Base-by-base conservation (phyloP, 2,888 invertebrate genomes). In the Ochropleura plecta region DNA sequence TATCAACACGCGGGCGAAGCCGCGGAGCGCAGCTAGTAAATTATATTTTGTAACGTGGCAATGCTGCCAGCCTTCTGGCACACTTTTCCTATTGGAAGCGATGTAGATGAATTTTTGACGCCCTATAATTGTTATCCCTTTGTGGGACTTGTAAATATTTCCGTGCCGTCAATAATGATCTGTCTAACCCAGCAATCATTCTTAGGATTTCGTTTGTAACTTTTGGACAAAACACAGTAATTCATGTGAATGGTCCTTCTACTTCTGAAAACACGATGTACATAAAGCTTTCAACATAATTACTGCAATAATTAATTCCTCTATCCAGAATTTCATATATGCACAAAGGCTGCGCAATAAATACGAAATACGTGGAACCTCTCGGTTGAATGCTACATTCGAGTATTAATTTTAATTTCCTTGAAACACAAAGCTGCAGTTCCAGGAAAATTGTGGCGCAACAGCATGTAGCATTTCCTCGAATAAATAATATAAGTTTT, bases 401-500 rank as follows among this genome's bases (percentile, higher is more conserved):
- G 30, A 72, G 60, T 65, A 65, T 77, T 30, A 30, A 30, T 30
- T 30, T 30, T 30, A 78, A 75, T 68, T 49, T 20, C 8, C 18
- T 70, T 71, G 55, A 66, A 76, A 64, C 63, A 71, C 65, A 83
- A 83, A 72, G 49, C 44, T 80, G 63, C 30, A 75, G 57, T 83
- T 79, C 70, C 30, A 16, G 49, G 81, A 73, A 74, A 79, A 51
- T 42, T 53, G 16, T 51, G 7, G 5, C 12, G 80, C 65, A 66
- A 53, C 59, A 49, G 20, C n/a, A n/a, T n/a, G n/a, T 98, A 96
- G 97, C 98, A 14, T 98, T 98, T 70, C 98, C 98, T 0, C 98
- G 98, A 91, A 97, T 98, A 97, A 98, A 98, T 97, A 98, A 98
- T 96, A 97, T 98, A 97, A 98, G 98, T 92, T 98, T 98, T 96